These are phyloP conservation scores for Limnephilus lunatus DNA, from an alignment of 2,888 invertebrate species.

Conservation along the genomic window DNA sequence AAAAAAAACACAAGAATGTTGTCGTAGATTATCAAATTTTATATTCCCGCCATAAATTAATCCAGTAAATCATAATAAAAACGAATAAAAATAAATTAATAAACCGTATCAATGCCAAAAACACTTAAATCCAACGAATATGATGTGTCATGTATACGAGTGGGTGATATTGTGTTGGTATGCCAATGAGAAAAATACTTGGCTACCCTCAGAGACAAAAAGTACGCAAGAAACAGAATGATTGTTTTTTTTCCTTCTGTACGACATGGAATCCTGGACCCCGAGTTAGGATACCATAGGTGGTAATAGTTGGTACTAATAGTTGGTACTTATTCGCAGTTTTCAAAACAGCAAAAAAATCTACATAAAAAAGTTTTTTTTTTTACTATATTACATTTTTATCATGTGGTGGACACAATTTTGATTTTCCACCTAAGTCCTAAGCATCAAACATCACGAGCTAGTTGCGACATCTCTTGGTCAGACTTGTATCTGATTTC, in stretches of 20 bases:
- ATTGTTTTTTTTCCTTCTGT: not conserved
- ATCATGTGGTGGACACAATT: too few species aligned
- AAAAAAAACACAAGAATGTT: not conserved
- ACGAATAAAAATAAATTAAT: not conserved
- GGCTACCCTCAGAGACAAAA: not conserved
- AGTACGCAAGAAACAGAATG: not conserved
- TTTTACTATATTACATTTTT: too few species aligned
- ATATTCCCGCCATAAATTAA: not conserved
- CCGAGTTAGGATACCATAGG: not conserved
- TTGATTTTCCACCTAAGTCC: too few species aligned
- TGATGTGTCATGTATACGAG: not conserved
- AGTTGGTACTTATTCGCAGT: not conserved
- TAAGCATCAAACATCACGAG: too few species aligned
- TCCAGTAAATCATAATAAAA: not conserved
- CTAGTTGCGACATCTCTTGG: too few species aligned
- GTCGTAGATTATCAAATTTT: not conserved
- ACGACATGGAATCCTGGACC: too few species aligned
- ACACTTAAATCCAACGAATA: constrained; percentile 2
- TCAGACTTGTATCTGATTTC: too few species aligned
- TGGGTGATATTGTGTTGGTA: not conserved
- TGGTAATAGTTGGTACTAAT: not conserved
- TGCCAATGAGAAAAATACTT: not conserved
- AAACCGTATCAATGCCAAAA: not conserved
- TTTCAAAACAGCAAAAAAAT: not conserved
- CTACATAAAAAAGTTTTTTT: too few species aligned